These are phyloP conservation scores for Hystrix cristata DNA, from an alignment of 2,113 vertebrate species.

Conservation along the genomic window DNA sequence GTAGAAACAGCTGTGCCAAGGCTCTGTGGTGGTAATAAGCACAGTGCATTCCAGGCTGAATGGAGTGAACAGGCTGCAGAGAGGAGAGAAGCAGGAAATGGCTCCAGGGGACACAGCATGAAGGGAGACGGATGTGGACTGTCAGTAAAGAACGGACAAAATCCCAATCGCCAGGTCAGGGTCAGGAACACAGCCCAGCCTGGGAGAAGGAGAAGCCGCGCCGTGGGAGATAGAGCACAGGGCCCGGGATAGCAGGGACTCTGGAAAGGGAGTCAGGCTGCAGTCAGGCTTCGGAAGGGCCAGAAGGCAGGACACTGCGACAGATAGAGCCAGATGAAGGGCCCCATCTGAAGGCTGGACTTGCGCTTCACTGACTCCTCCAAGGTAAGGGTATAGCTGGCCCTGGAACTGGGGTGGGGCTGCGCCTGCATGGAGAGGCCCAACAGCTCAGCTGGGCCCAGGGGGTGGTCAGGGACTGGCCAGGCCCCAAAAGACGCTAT, in stretches of 20 bases:
- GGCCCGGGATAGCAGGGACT: not conserved
- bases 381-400: not conserved
- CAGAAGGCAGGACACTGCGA: not conserved
- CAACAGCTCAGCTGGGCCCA: not conserved
- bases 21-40: not conserved
- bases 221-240: not conserved
- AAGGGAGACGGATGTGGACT: not conserved
- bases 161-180: no score
- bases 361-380: not conserved
- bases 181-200: not conserved
- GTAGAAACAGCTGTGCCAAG: not conserved
- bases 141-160: not conserved
- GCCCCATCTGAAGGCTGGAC: not conserved
- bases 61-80: not conserved
- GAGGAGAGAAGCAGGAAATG: not conserved
- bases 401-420: no score
- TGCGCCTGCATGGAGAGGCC: not conserved
- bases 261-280: not conserved
- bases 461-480: not conserved
- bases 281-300: no score
- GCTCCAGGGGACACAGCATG: not conserved
- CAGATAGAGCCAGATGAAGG: not conserved
- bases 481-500: not conserved
- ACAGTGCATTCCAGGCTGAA: not conserved
- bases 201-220: accelerated